Base-by-base conservation (phyloP, 2,113 vertebrate genomes). In the Eurystomus gularis region DNA sequence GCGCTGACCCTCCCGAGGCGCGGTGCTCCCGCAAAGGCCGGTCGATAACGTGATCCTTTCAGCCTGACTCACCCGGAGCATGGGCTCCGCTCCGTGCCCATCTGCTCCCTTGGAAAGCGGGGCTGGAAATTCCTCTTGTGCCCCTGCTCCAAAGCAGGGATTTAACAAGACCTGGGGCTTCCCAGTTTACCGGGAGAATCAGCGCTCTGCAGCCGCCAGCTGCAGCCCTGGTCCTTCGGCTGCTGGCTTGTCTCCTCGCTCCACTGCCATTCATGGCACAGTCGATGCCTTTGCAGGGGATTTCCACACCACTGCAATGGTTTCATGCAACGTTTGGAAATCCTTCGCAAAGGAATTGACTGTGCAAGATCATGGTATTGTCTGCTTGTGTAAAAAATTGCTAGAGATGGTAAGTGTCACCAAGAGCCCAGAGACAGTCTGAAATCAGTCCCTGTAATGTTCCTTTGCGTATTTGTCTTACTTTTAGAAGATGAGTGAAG, bases 41-140 rank as follows among this genome's bases (percentile, higher is more conserved):
- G 13, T 33, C 71, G 9, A 0, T 3, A 35, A 10, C 25, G 3
- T 5, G 0, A 16, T 11, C 19, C 14, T 49, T 26, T 5, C 4
- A 17, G 29, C 1, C 0, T 7, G 21, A 8, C 14, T 25, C 0
- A 0, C 9, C 7, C 0, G 0, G n/a, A 6, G 11, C 51, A 39
- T 1, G 3, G 13, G 7, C 57, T 24, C 69, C 28, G 15, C 26
- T 44, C 40, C 1, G 0, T 21, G 7, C 49, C 42, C 4, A 1
- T 11, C 55, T 39, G 14, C 26, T 88, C 37, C 51, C 28, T 23
- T 28, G 16, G 66, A 61, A 75, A 70, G n/a, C 0, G 7, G 25
- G 29, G 18, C 42, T 66, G 48, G 25, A 80, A 72, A 51, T 19
- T 2, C 13, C 7, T 3, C 17, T 10, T 31, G 11, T 28, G n/a